Percentiles rank a stretch among this genome's conserved stretches.
These are phyloP conservation scores for Adrianichthys oophorus DNA, from an alignment of 2,797 vertebrate genomes.

Conservation along the genomic window DNA sequence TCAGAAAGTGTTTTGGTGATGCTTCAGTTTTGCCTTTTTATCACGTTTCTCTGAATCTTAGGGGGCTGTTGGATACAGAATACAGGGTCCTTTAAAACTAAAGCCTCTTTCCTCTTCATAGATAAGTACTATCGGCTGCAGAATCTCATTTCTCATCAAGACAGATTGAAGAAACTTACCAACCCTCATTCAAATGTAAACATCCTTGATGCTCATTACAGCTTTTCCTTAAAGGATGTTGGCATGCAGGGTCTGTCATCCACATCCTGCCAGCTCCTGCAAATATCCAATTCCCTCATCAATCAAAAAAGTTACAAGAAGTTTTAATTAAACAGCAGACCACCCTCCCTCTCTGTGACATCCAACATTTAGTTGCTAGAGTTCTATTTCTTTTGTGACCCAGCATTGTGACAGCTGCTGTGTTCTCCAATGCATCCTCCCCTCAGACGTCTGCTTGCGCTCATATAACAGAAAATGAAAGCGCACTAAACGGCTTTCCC, in stretches of 20 bases:
- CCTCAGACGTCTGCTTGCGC: conserved; percentile 1
- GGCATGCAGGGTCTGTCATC: conserved; percentile 13
- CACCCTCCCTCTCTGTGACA: conserved; percentile 3
- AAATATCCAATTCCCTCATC: conserved; percentile 28
- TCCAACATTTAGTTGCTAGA: no score
- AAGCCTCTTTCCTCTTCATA: no score
- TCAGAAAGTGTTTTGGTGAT: no score
- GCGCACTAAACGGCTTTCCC: conserved; percentile 12
- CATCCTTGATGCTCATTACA: conserved; percentile 19
- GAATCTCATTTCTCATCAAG: conserved; percentile 45
- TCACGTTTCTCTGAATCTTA: no score
- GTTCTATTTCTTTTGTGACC: no score
- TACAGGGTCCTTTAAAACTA: background rate
- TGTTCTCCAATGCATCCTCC: conserved; percentile 22
- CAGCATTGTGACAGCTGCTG: conserved; percentile 19
- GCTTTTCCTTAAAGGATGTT: conserved; percentile 35
- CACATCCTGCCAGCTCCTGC: conserved; percentile 9
- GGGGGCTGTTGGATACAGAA: no score
- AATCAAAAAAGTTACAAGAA: conserved; percentile 40
- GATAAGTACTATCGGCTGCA: conserved; percentile 18
- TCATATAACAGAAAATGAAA: conserved; percentile 8
- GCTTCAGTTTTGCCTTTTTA: no score
- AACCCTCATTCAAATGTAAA: conserved; percentile 9
- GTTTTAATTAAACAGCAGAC: conserved; percentile 60
- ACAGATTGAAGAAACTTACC: conserved; percentile 37